A percentile compares a stretch with the other conserved stretches of the same genome.
phyloP scores from a whole-genome alignment of 2,797 vertebrate genomes.

The Pteropus rufus region DNA sequence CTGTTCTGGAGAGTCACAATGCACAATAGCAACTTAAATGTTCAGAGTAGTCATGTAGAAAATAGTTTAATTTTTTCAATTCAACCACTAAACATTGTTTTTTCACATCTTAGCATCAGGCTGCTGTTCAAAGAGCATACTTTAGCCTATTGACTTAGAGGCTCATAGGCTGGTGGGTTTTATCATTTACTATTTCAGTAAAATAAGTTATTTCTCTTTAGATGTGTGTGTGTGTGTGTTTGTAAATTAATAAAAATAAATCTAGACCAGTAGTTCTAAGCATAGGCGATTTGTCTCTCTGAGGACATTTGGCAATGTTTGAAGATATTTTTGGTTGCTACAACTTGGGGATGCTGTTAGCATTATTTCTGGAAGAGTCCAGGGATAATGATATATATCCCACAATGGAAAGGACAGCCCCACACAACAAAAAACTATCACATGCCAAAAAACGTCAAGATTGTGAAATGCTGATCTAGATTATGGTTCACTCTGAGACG shows the following conservation, averaged over 20 bases:
- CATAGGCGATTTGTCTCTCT: neutral
- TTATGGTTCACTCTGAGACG: neutral
- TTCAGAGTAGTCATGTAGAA: neutral
- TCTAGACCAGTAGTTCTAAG: neutral
- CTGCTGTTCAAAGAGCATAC: neutral
- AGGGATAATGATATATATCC: neutral
- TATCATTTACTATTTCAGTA: neutral
- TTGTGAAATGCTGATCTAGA: neutral
- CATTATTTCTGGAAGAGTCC: neutral
- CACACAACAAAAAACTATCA: neutral
- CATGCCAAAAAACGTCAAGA: neutral
- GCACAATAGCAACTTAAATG: neutral
- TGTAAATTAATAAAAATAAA: neutral
- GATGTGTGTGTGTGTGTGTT: neutral
- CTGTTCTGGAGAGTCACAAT: neutral
- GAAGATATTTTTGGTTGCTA: neutral
- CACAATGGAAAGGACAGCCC: neutral
- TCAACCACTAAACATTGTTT: neutral
- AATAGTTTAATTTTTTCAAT: neutral
- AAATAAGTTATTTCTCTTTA: neutral
- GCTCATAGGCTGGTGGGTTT: neutral
- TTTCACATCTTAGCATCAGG: neutral
- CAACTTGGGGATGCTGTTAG: neutral
- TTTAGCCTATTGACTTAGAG: neutral
- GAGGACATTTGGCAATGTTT: neutral